These are phyloP conservation scores for Oreonectes daqikongensis DNA, from an alignment of 2,797 vertebrate genomes.

Conservation along the genomic window DNA sequence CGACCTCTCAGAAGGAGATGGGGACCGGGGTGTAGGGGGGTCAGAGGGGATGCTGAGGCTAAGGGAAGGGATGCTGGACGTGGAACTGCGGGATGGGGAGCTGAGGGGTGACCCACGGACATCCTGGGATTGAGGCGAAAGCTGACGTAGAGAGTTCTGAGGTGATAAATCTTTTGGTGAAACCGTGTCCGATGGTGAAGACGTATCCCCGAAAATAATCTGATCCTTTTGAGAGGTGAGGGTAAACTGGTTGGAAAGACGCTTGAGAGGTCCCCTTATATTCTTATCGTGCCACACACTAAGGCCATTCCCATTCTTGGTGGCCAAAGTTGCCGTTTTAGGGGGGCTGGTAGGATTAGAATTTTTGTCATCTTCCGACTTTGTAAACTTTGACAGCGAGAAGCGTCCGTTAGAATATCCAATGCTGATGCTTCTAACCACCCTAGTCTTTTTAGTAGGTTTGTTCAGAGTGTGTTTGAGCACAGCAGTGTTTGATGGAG, in stretches of 20 bases:
- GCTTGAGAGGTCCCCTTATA: conserved; percentile 48
- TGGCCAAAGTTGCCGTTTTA: conserved; percentile 6
- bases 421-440: conserved; percentile 71
- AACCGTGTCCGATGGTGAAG: conserved; percentile 45
- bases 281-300: conserved; percentile 56
- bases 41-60: conserved; percentile 66
- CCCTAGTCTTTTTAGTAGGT: conserved; percentile 73
- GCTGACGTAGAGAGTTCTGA: conserved; percentile 51
- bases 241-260: conserved; percentile 49
- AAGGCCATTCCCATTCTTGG: conserved; percentile 60
- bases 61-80: conserved; percentile 47
- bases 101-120: conserved; percentile 60
- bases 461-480: conserved; percentile 75
- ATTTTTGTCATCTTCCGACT: conserved; percentile 61
- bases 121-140: conserved; percentile 58
- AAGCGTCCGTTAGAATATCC: conserved; percentile 73
- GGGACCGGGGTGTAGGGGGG: conserved; percentile 71
- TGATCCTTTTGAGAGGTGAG: conserved; percentile 68
- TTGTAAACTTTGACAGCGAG: conserved; percentile 70
- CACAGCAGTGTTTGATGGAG: conserved; percentile 56
- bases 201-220: conserved; percentile 57
- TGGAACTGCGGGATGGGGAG: conserved; percentile 45
- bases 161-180: conserved; percentile 46
- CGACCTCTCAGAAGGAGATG: conserved; percentile 65
- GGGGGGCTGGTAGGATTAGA: conserved; percentile 55